Conservation (phyloP, 2,113 vertebrate genomes). For the Oenanthe melanoleuca region DNA sequence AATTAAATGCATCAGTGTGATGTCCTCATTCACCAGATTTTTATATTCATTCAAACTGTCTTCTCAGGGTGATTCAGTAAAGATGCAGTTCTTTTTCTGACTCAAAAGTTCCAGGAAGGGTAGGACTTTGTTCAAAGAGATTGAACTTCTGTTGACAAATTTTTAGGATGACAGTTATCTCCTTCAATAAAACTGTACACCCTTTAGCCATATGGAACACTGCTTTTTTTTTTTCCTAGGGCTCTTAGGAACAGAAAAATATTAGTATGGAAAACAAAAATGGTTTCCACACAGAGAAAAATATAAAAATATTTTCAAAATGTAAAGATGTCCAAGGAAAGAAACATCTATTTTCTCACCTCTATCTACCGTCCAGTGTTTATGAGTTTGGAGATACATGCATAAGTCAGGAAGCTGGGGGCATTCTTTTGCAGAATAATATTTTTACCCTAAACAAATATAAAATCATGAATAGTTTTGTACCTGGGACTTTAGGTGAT, state of each 20-base stretch:
- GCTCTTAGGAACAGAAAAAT: neutral
- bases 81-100: neutral
- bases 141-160: neutral
- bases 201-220: neutral
- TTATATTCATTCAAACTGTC: neutral
- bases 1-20: neutral
- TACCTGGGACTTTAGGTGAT: neutral
- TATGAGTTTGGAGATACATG: neutral
- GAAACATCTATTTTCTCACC: neutral
- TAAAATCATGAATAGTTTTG: neutral
- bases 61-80: neutral
- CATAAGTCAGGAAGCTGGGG: neutral
- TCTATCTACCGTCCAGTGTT: neutral
- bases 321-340: neutral
- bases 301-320: neutral
- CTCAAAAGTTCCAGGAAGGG: neutral
- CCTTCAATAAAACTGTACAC: neutral
- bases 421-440: neutral
- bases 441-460: neutral
- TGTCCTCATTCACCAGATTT: neutral
- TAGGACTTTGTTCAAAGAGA: neutral
- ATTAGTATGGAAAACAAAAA: neutral
- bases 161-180: neutral
- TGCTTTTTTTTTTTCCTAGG: neutral
- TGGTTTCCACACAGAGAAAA: neutral